These are phyloP conservation scores for Sphinx pinastri DNA, from an alignment of 2,888 invertebrate species.

Conservation along the genomic window DNA sequence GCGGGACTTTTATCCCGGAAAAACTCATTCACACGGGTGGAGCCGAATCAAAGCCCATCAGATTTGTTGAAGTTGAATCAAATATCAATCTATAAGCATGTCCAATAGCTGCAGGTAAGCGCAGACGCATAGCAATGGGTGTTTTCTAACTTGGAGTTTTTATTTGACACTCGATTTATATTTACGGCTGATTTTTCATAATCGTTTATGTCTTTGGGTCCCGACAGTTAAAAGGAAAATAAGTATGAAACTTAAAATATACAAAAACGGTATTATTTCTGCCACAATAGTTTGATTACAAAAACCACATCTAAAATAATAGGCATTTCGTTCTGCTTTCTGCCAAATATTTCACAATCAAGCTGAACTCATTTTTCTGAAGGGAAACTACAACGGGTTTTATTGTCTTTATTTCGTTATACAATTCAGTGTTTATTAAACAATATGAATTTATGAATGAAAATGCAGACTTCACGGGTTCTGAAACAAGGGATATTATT, in stretches of 20 bases:
- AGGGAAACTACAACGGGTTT: background rate
- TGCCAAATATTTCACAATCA: constrained; percentile 19
- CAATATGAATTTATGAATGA: background rate
- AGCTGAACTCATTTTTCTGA: constrained; percentile 1
- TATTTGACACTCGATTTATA: background rate
- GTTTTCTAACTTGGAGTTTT: too few relatives aligned
- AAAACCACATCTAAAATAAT: background rate
- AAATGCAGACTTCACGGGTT: background rate
- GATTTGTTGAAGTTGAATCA: too few relatives aligned
- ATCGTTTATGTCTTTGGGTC: background rate
- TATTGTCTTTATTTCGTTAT: background rate
- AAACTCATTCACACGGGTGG: too few relatives aligned
- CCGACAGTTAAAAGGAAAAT: background rate
- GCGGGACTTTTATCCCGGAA: too few relatives aligned
- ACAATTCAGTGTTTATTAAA: background rate
- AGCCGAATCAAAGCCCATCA: too few relatives aligned
- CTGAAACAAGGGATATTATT: background rate
- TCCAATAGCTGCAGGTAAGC: too few relatives aligned
- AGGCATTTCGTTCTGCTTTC: background rate
- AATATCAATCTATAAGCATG: too few relatives aligned
- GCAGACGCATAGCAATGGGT: too few relatives aligned
- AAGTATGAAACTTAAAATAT: background rate
- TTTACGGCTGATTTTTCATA: background rate
- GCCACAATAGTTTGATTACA: background rate
- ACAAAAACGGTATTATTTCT: background rate